A percentile compares a stretch with the other conserved stretches of the same genome.
These are phyloP conservation scores for Clarias macrocephalus DNA, from an alignment of 2,113 vertebrate genomes.

Conservation along the genomic window DNA sequence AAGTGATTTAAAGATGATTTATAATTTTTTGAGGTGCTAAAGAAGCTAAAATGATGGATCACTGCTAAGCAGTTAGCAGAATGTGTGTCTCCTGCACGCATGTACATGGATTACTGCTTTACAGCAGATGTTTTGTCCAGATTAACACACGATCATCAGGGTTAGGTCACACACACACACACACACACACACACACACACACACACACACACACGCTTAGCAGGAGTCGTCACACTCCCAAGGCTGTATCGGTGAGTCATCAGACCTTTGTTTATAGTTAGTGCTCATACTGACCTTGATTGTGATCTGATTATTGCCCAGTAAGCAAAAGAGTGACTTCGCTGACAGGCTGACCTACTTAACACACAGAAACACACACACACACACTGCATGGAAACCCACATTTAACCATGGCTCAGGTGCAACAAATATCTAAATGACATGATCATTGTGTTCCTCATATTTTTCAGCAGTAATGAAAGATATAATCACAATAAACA, in stretches of 20 bases:
- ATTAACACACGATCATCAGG: conserved; percentile 26
- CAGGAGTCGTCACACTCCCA: background rate
- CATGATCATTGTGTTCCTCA: background rate
- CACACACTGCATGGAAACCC: background rate
- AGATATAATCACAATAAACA: background rate
- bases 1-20: background rate
- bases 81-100: background rate
- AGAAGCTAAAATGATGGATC: background rate
- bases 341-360: conserved; percentile 7
- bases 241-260: conserved; percentile 15
- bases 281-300: conserved; percentile 16
- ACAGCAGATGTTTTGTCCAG: conserved; percentile 38
- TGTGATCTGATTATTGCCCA: conserved; percentile 24
- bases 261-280: conserved; percentile 25
- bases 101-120: background rate
- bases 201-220: conserved; percentile 21
- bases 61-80: background rate
- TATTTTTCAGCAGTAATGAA: background rate
- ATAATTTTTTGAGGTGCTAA: background rate
- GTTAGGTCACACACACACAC: background rate
- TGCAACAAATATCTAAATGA: background rate
- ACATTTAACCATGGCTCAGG: background rate
- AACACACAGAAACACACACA: background rate
- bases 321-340: background rate
- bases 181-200: conserved; percentile 26